Evolutionary conservation across 2,797 vertebrate species (phyloP), one percentile per base, ranked within the genome.

Genomic region (Anas georgica): DNA sequence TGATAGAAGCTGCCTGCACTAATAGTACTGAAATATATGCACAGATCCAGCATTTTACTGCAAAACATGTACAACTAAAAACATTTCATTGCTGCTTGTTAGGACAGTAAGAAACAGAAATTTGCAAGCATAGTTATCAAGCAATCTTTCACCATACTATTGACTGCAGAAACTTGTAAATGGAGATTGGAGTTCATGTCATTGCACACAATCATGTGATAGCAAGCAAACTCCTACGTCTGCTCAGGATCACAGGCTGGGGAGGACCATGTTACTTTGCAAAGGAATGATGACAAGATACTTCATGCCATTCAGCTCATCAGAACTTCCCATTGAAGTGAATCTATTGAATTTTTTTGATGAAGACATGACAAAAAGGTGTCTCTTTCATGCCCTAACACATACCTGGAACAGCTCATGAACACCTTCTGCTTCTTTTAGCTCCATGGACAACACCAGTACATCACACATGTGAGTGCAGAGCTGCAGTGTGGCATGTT

Each of bases 41-140:
- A 62, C 64, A 75, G 86, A 17, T 41, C 43, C 21, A 68, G 37
- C 37, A 50, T 1, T 75, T 56, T 26, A 9, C 25, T 62, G 41
- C 63, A 69, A 94, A 87, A 58, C 37, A 59, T 1, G 4, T 52
- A 11, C 29, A 59, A 46, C 50, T 72, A 83, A 87, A 82, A 75
- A 14, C 12, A 23, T 73, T 35, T 55, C 29, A 35, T 69, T 14
- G 17, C 21, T 94, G 37, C 59, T 93, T 90, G 63, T 82, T 88
- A 73, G 45, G 86, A 87, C 78, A 89, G 52, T 77, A 50, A 93
- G 72, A 66, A 87, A 33, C 35, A 82, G 72, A 88, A 87, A 52
- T 33, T 35, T 77, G 29, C 9, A 17, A n/a, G n/a, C 50, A 63
- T 3, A 18, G 59, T 68, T 91, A 83, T 55, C 77, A 56, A 88